Base-by-base conservation (phyloP, 2,113 vertebrate species). In the Pterocles gutturalis region DNA sequence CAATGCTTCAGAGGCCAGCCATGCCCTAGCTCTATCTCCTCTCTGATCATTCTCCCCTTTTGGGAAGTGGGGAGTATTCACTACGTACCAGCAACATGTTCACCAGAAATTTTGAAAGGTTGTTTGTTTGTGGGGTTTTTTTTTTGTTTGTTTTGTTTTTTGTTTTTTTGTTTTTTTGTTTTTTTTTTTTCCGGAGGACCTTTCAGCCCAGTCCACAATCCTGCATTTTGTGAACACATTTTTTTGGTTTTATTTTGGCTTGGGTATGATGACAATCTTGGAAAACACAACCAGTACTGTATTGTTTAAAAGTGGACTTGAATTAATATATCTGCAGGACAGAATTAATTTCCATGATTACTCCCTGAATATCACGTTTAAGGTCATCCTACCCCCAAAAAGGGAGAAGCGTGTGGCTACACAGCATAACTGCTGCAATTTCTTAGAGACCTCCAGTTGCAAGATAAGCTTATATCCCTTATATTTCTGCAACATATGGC, bases 61-160 rank as follows among this genome's bases (percentile, higher is more conserved):
- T 0, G 3, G n/a, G 31, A 73, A 64, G n/a, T 1, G 17, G 51
- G 18, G 81, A 10, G 38, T 25, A 15, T 33, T 61, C 70, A 38
- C 9, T 17, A 58, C 0, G 1, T 18, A 36, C 19, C 25, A 85
- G 28, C 21, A 62, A 18, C 14, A 28, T 0, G 1, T 14, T 57
- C 43, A 62, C 11, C 51, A 84, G 26, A 34, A 83, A 78, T 62
- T 71, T 0, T 9, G 19, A 83, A 46, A 17, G 31, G 5, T 38
- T 38, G 38, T 38, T 38, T 38, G 8, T 38, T 38, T 38, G 8
- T n/a, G n/a, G n/a, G n/a, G n/a, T n/a, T n/a, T n/a, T 38, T 38
- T 38, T n/a, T n/a, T n/a, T n/a, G n/a, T 36, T 57, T 51, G 51
- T 49, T 36, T 22, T 20, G 21, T 24, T 5, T 16, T 38, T 38